A percentile compares a stretch with the other conserved stretches of the same genome.
Conservation (phyloP, 2,888 invertebrate species). For the Caradrina kadenii region DNA sequence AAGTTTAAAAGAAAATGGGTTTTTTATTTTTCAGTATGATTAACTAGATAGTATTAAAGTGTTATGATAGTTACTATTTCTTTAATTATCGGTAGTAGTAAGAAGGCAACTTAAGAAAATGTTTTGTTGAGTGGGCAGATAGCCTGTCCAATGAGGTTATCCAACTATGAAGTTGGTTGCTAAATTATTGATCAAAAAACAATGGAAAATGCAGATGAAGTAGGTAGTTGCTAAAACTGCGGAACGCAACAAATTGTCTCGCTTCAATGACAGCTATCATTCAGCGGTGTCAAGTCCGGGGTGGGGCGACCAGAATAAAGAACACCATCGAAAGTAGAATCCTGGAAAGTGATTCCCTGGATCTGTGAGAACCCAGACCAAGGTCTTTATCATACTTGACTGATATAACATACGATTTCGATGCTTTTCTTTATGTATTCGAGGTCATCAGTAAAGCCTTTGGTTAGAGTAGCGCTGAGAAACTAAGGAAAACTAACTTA, state of each 20-base stretch:
- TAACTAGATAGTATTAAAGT: background rate
- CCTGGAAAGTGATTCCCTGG: conserved; percentile 43
- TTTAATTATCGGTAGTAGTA: background rate
- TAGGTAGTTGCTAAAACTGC: conserved; percentile 69
- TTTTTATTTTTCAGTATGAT: background rate
- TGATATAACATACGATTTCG: conserved; percentile 69
- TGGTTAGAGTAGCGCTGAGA: conserved; percentile 80
- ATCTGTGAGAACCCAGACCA: conserved; percentile 39
- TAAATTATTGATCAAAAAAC: conserved; percentile 60
- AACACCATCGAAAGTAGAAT: conserved; percentile 67
- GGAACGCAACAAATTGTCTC: conserved; percentile 81
- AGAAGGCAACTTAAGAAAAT: conserved; percentile 9
- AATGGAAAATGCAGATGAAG: conserved; percentile 59
- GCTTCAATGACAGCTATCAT: conserved; percentile 83
- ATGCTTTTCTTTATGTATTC: conserved; percentile 81
- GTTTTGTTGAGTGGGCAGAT: conserved; percentile 48
- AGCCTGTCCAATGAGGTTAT: conserved; percentile 59
- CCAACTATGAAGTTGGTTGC: conserved; percentile 57
- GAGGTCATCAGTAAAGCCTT: conserved; percentile 85
- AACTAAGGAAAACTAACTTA: conserved; percentile 89
- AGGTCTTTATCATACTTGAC: conserved; percentile 49
- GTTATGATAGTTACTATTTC: too few species aligned
- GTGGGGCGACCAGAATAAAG: conserved; percentile 84
- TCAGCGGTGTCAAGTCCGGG: conserved; percentile 81
- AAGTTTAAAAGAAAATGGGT: background rate